Evolutionary conservation across 2,888 invertebrate genomes (phyloP).

Genomic region (Laothoe populi): DNA sequence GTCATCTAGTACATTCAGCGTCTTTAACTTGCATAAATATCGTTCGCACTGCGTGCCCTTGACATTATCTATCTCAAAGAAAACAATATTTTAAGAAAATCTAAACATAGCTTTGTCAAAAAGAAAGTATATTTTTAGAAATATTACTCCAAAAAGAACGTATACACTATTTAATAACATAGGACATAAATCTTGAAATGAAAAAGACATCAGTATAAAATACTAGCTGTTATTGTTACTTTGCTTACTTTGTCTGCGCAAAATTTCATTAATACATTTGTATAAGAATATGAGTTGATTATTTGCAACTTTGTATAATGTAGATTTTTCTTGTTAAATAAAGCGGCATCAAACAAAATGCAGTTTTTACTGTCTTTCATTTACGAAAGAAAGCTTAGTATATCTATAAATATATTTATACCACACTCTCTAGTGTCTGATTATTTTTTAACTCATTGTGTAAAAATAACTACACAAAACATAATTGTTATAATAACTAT

Average conservation of each 20-base stretch:
- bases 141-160: not conserved
- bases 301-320: not conserved
- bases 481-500: too few relatives aligned
- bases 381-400: too few relatives aligned
- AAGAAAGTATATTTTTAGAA: not conserved
- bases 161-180: not conserved
- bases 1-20: too few relatives aligned
- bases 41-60: too few relatives aligned
- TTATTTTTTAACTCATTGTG: too few relatives aligned
- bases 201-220: conserved; percentile 1
- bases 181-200: not conserved
- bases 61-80: too few relatives aligned
- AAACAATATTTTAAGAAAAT: not conserved
- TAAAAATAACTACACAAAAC: too few relatives aligned
- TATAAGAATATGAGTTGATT: not conserved
- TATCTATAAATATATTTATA: too few relatives aligned
- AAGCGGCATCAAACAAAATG: too few relatives aligned
- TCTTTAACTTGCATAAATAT: too few relatives aligned
- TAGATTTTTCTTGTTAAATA: not conserved
- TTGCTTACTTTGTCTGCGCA: not conserved
- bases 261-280: not conserved
- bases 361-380: too few relatives aligned
- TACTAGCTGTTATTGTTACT: not conserved
- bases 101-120: not conserved
- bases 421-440: too few relatives aligned